phyloP scores from a whole-genome alignment of 2,797 vertebrate species.

The Falco cherrug region DNA sequence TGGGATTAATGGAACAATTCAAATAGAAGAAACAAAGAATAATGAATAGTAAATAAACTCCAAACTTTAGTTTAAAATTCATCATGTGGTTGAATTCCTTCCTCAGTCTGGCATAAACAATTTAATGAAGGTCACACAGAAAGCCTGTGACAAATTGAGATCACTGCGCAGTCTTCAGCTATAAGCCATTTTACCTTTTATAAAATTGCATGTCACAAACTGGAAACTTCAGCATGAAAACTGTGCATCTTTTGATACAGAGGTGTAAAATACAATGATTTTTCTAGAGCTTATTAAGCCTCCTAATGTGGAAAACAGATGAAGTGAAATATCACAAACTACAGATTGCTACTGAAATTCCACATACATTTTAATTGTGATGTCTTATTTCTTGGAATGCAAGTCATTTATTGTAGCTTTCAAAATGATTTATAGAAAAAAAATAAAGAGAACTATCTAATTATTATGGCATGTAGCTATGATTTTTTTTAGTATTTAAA shows the following conservation, averaged over 20 bases:
- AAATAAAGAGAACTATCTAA: background rate
- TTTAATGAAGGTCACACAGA: background rate
- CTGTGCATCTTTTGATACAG: background rate
- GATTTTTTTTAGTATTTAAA: background rate
- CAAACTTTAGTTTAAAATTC: background rate
- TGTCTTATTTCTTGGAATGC: background rate
- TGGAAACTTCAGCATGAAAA: background rate
- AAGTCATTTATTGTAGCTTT: background rate
- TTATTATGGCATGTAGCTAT: background rate
- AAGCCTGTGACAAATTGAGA: background rate
- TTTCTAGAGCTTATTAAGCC: background rate
- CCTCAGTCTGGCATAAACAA: background rate
- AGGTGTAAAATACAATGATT: background rate
- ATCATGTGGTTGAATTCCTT: background rate
- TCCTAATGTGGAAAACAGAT: background rate
- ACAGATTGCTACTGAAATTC: background rate
- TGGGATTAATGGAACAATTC: conserved; percentile 23
- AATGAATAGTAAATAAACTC: background rate
- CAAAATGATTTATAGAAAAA: background rate
- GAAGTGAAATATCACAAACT: background rate
- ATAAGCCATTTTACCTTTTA: background rate
- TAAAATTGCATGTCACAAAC: background rate
- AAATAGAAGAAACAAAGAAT: conserved; percentile 11
- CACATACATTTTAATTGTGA: background rate
- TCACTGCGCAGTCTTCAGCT: background rate